Evolutionary conservation across 2,113 vertebrate genomes (phyloP).

Genomic region (Columba livia): DNA sequence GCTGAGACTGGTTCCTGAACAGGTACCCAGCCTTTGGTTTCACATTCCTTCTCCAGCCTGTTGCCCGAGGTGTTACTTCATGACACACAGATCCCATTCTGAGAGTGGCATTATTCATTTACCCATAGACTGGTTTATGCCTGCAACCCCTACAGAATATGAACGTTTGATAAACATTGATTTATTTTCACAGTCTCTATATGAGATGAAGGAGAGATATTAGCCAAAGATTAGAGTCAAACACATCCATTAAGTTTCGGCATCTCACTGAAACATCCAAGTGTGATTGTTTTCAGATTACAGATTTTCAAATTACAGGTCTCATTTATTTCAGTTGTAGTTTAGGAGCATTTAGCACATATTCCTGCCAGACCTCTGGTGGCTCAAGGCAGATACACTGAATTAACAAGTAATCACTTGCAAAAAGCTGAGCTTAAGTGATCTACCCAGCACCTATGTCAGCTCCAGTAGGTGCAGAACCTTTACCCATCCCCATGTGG

Average conservation of each 20-base stretch:
- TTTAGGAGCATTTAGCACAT: neutral
- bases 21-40: neutral
- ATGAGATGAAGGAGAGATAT: neutral
- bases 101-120: neutral
- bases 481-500: neutral
- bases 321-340: neutral
- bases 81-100: neutral
- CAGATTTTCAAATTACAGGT: neutral
- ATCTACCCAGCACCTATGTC: neutral
- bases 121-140: neutral
- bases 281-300: neutral
- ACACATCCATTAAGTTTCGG: neutral
- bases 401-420: neutral
- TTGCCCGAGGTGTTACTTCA: neutral
- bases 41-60: neutral
- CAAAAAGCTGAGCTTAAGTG: neutral
- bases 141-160: neutral
- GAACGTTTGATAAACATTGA: neutral
- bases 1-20: neutral
- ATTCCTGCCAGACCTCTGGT: neutral
- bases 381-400: neutral
- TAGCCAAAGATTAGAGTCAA: neutral
- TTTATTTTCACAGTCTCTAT: neutral
- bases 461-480: neutral
- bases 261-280: neutral